These are phyloP conservation scores for Osmoderma eremita DNA, from an alignment of 2,888 invertebrate species.

Conservation along the genomic window DNA sequence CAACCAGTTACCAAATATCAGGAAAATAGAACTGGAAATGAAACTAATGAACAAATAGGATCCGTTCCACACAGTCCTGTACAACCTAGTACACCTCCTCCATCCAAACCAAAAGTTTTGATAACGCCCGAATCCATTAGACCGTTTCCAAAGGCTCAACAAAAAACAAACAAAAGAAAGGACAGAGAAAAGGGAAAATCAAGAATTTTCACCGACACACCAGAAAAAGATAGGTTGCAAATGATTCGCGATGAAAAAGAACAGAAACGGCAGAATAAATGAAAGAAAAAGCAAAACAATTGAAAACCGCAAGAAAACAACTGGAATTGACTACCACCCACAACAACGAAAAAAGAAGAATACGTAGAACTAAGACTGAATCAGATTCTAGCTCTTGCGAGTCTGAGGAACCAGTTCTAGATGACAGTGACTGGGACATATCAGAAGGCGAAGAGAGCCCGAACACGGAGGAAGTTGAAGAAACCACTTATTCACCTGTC, in stretches of 20 bases:
- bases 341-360: too few relatives aligned
- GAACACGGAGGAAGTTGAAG: too few relatives aligned
- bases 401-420: too few relatives aligned
- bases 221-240: not conserved
- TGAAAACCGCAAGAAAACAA: conserved; percentile 2
- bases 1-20: too few relatives aligned
- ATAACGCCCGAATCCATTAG: not conserved
- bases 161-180: not conserved
- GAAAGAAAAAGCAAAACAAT: conserved; percentile 4
- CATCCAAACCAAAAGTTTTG: not conserved
- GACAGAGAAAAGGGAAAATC: not conserved
- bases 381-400: too few relatives aligned
- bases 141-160: not conserved
- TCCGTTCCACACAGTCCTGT: too few relatives aligned
- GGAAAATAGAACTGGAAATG: too few relatives aligned
- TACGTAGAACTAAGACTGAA: not conserved
- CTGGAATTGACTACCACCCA: too few relatives aligned
- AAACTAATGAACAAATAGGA: too few relatives aligned
- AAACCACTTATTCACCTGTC: too few relatives aligned
- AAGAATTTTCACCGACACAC: not conserved
- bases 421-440: too few relatives aligned
- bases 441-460: too few relatives aligned
- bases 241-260: not conserved
- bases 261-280: not conserved
- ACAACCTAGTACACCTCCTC: not conserved